phyloP scores from a whole-genome alignment of 2,888 invertebrate genomes.

The Leucophora obtusa region DNA sequence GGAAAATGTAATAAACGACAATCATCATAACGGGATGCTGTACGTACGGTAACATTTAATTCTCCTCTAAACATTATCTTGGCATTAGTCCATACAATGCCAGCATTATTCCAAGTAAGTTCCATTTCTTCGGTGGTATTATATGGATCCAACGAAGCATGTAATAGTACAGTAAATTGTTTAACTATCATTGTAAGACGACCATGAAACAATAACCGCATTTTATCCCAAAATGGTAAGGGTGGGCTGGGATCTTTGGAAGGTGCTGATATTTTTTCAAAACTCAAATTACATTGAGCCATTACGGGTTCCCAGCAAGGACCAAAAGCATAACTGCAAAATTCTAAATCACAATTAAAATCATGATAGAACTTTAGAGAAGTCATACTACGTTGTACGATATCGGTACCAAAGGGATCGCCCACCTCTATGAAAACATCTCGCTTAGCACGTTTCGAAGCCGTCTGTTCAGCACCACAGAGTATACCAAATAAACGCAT shows the following conservation, averaged over 20 bases:
- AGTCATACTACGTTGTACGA: conserved; percentile 94
- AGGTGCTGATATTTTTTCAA: conserved; percentile 91
- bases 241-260: conserved; percentile 96
- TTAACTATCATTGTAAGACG: conserved; percentile 92
- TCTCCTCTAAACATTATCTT: conserved; percentile 95
- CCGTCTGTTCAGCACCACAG: conserved; percentile 92
- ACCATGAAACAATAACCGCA: conserved; percentile 94
- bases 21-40: conserved; percentile 99
- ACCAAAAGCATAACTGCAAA: conserved; percentile 95
- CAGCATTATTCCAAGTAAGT: conserved; percentile 94
- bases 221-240: conserved; percentile 98
- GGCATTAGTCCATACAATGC: conserved; percentile 97
- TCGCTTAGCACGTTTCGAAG: conserved; percentile 82
- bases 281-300: conserved; percentile 81
- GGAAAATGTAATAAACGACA: conserved; percentile 95
- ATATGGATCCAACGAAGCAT: conserved; percentile 98
- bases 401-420: conserved; percentile 88
- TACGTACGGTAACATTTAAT: conserved; percentile 95
- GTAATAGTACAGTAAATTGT: conserved; percentile 93
- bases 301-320: conserved; percentile 98
- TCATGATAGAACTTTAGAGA: conserved; percentile 98
- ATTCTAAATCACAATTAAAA: conserved; percentile 94
- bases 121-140: conserved; percentile 99
- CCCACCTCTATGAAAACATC: conserved; percentile 84
- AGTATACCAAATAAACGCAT: conserved; percentile 93